Evolutionary conservation across 1,140 invertebrate genomes (phyloP).

Genomic region (Caenorhabditis remanei): DNA sequence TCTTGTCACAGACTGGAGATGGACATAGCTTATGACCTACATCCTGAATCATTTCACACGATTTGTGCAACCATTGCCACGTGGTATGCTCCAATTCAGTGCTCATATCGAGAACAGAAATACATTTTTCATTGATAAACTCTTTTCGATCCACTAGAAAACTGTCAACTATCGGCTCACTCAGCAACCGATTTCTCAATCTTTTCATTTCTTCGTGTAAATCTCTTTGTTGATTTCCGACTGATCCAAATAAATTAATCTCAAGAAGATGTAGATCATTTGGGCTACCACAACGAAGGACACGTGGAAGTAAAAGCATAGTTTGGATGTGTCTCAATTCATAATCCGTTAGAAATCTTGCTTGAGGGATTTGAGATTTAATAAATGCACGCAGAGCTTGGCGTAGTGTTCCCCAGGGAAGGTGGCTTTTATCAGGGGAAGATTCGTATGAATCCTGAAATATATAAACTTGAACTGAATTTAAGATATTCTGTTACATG

Average conservation of each 20-base stretch:
- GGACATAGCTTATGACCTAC: slow-evolving; percentile 67
- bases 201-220: slow-evolving; percentile 45
- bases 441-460: neutral
- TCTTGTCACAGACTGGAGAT: slow-evolving; percentile 65
- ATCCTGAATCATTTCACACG: slow-evolving; percentile 60
- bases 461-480: neutral
- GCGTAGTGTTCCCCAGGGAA: slow-evolving; percentile 56
- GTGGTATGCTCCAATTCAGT: slow-evolving; percentile 63
- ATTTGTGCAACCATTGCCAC: slow-evolving; percentile 66
- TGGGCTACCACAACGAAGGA: neutral
- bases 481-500: neutral
- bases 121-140: slow-evolving; percentile 63
- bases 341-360: slow-evolving; percentile 56
- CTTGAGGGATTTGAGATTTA: slow-evolving; percentile 64
- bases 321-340: slow-evolving; percentile 65
- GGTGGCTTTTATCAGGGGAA: slow-evolving; percentile 10
- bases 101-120: slow-evolving; percentile 63
- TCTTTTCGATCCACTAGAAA: slow-evolving; percentile 56
- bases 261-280: slow-evolving; percentile 50
- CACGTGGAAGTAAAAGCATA: slow-evolving; percentile 64
- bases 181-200: slow-evolving; percentile 57
- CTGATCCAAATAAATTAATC: slow-evolving; percentile 11
- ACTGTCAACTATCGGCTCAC: slow-evolving; percentile 35
- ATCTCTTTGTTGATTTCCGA: slow-evolving; percentile 21
- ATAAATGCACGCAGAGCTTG: slow-evolving; percentile 64